Conservation (phyloP, 2,888 invertebrate genomes). For the Rhabditophanes sp. region DNA sequence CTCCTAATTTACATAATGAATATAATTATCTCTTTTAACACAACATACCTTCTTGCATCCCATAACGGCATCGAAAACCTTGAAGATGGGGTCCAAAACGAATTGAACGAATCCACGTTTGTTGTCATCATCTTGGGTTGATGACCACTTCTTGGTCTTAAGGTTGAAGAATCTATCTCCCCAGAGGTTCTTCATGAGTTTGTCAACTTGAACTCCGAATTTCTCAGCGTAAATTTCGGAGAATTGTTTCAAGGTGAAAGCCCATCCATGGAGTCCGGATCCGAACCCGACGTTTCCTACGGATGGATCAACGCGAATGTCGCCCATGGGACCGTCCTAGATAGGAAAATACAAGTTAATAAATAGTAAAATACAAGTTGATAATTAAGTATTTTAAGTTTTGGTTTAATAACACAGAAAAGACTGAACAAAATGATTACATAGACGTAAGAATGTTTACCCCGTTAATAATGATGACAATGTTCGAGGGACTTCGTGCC, state of each 20-base stretch:
- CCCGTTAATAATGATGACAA: no score
- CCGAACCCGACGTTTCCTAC: conserved; percentile 98
- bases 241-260: conserved; percentile 98
- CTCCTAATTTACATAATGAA: no score
- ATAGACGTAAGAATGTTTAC: no score
- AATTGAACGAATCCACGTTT: conserved; percentile 97
- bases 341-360: no score
- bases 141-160: conserved; percentile 88
- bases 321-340: conserved; percentile 95
- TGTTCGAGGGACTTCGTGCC: no score
- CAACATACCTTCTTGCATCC: conserved; percentile 84
- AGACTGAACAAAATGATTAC: no score
- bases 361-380: no score
- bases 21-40: no score
- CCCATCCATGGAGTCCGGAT: conserved; percentile 98
- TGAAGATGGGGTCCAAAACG: conserved; percentile 94
- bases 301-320: conserved; percentile 89
- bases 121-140: conserved; percentile 54
- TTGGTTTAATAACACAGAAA: no score
- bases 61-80: conserved; percentile 71
- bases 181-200: conserved; percentile 85
- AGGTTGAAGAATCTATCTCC: conserved; percentile 97
- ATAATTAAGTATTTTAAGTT: no score
- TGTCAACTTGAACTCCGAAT: conserved; percentile 82
- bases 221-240: conserved; percentile 96